phyloP scores from a whole-genome alignment of 2,113 vertebrate genomes.

The Struthio camelus region DNA sequence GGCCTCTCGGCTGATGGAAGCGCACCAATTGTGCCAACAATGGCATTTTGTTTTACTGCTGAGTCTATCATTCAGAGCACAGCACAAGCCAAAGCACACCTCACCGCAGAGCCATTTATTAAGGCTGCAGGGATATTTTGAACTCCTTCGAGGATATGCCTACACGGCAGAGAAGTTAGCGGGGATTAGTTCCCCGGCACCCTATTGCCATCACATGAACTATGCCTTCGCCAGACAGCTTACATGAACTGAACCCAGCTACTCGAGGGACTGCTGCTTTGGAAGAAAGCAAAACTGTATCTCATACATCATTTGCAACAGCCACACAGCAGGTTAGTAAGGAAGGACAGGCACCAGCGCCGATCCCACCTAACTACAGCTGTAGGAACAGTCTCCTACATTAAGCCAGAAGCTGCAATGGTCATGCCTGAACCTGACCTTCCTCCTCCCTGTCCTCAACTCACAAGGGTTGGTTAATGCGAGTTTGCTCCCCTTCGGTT shows the following conservation, averaged over 20 bases:
- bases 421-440: background rate
- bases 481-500: background rate
- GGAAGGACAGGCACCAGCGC: background rate
- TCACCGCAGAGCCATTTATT: background rate
- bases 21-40: slow-evolving; percentile 17
- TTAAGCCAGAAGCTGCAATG: background rate
- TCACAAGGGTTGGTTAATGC: rapidly evolving
- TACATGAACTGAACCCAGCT: background rate
- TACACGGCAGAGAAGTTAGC: background rate
- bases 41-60: background rate
- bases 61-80: background rate
- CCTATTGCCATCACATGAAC: background rate
- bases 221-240: background rate
- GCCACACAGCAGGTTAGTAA: background rate
- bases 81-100: background rate
- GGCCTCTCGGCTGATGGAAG: background rate
- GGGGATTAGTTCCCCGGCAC: background rate
- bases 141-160: background rate
- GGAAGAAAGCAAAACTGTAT: background rate
- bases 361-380: background rate
- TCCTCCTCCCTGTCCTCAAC: background rate
- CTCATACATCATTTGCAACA: background rate
- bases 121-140: background rate
- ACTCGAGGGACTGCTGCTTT: background rate
- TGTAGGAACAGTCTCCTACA: background rate